Evolutionary conservation across 1,140 invertebrate genomes (phyloP), one percentile per base, ranked within the genome.

Genomic region (Chymomyza costata): DNA sequence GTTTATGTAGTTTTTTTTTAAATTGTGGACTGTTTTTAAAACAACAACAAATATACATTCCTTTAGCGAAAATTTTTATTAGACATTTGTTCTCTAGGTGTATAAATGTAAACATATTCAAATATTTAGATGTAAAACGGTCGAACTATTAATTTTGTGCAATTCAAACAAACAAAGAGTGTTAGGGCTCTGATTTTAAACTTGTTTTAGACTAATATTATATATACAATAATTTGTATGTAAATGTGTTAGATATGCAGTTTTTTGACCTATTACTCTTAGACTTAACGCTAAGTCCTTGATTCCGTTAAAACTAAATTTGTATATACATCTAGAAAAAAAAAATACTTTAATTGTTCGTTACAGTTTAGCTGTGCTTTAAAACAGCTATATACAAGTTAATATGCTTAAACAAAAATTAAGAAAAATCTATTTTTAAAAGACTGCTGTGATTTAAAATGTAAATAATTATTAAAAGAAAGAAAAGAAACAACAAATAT

Each of bases 401-500:
- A 28, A 47, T 47, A 70, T 69, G 41, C 50, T 67, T 63, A 48
- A 65, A 70, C 65, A 65, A 40, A 78, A 56, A 80, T 78, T 71
- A 71, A 80, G 54, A 34, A 34, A 80, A 80, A 73, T 73, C 55
- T 78, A 80, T 67, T 78, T 67, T 78, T 80, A 65, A 83, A 84
- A 84, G 82, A 84, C 82, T 83, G 82, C 82, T 84, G 82, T 84
- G 82, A 84, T 84, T 84, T 82, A 67, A 83, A 76, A 76, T 81
- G 60, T 76, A 81, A 78, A 17, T 52, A 46, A 31, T 63, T 62
- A 71, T 61, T 71, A 34, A 68, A 64, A 52, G 44, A 40, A 30
- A 32, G 13, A 44, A 15, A 34, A 37, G 35, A 49, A 46, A 47
- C 25, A 45, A 47, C 46, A 46, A 31, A n/a, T 65, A 57, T 62